These are phyloP conservation scores for Heptranchias perlo DNA, from an alignment of 2,113 vertebrate species.

Conservation along the genomic window DNA sequence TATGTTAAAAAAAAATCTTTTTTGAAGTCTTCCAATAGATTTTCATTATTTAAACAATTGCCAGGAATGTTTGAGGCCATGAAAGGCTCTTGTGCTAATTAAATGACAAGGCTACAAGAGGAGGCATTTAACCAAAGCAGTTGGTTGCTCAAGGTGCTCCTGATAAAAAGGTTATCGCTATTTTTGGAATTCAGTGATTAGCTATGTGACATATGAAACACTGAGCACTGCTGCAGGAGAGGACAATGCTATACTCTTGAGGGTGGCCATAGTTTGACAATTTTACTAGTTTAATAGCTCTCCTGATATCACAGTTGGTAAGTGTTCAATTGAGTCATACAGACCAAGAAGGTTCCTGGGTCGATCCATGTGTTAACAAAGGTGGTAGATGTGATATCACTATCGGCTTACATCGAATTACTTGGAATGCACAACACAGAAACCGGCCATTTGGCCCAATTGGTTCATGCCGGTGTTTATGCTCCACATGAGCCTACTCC, in stretches of 20 bases:
- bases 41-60: background rate
- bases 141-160: background rate
- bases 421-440: no score
- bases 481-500: background rate
- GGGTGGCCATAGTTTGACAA: background rate
- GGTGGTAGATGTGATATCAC: no score
- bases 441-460: background rate
- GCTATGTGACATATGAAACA: background rate
- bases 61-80: background rate
- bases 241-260: background rate
- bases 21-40: background rate
- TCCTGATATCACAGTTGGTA: background rate
- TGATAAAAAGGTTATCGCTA: background rate
- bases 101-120: slow-evolving; percentile 7
- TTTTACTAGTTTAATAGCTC: background rate
- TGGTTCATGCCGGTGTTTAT: background rate
- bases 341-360: no score
- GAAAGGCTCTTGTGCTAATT: background rate
- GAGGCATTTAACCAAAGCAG: background rate
- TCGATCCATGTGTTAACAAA: no score
- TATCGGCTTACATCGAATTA: no score
- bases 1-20: background rate
- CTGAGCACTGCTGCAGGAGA: background rate
- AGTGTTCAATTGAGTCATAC: background rate
- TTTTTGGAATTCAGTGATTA: background rate